Evolutionary conservation across 2,797 vertebrate genomes (phyloP), one percentile per base, ranked within the genome.

Genomic region (Leptoclinus maculatus): DNA sequence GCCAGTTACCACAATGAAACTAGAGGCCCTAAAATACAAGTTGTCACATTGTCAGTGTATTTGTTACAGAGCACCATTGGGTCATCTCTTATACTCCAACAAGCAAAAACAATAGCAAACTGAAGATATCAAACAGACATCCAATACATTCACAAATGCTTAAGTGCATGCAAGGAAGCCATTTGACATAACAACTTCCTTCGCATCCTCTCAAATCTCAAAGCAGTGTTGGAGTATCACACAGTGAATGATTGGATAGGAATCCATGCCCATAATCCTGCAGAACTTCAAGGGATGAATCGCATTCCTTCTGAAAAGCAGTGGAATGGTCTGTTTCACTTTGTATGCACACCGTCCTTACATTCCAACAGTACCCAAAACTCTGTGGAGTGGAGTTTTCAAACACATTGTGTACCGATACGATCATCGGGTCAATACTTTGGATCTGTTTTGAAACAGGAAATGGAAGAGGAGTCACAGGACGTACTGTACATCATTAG

Each of bases 371-470:
- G 94, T 94, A 94, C 70, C 94, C 94, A 91, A 93, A 97, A 94
- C 94, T 93, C 88, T 71, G 68, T 19, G 88, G 95, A 94, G 94
- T 90, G 93, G 95, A 94, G 93, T 94, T 96, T 95, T 96, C 94
- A 92, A 97, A 95, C 91, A 96, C 95, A 96, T 93, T 96, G 96
- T 96, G 95, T 93, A 96, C 92, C 94, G 95, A 96, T 96, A 96
- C 93, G 95, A 97, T 96, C 95, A 96, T 94, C 93, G 96, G 96
- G 93, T 97, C 96, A 95, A 97, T 96, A 97, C 95, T 96, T 96
- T 97, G 96, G 94, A 97, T 97, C 97, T 97, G 96, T 96, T 96
- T 95, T 94, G 95, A 96, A 93, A 96, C 94, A 88, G 96, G 93
- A 96, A 95, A 94, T 93, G 92, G 82, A 95, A 95, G 93, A 88